Evolutionary conservation across 1,140 invertebrate species (phyloP).

Genomic region (Microvelia longipes): DNA sequence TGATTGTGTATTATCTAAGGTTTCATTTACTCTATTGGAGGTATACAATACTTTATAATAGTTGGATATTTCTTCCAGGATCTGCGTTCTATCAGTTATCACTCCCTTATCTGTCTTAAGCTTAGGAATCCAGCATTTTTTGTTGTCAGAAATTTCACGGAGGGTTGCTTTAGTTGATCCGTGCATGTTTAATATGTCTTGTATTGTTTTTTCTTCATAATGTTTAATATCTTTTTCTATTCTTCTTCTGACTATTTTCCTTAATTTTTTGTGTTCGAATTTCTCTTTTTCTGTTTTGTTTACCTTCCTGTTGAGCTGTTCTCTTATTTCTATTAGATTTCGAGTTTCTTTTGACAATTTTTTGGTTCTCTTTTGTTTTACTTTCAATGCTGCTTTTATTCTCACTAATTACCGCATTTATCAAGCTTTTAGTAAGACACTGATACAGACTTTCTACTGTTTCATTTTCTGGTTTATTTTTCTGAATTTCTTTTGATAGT

Average conservation of each 20-base stretch:
- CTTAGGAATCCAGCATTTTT: neutral
- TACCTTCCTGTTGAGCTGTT: neutral
- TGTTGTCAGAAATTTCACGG: neutral
- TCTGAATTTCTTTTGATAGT: neutral
- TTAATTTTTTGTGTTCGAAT: neutral
- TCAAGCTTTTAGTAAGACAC: too few species aligned
- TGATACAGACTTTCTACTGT: neutral
- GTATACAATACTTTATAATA: neutral
- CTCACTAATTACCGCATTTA: neutral
- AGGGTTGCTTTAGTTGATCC: neutral
- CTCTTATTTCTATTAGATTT: neutral
- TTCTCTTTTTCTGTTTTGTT: conserved; percentile 1
- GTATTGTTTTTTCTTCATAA: neutral
- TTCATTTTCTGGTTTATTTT: neutral
- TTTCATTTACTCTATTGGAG: neutral
- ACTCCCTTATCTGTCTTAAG: neutral
- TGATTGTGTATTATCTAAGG: neutral
- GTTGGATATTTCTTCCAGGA: neutral
- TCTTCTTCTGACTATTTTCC: neutral
- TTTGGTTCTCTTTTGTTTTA: neutral
- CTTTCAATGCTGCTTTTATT: neutral
- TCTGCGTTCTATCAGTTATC: neutral
- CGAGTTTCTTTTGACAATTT: neutral
- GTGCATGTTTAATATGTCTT: neutral
- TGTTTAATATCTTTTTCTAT: neutral